phyloP scores from a whole-genome alignment of 2,797 vertebrate genomes.

The Sebastes iracundus region DNA sequence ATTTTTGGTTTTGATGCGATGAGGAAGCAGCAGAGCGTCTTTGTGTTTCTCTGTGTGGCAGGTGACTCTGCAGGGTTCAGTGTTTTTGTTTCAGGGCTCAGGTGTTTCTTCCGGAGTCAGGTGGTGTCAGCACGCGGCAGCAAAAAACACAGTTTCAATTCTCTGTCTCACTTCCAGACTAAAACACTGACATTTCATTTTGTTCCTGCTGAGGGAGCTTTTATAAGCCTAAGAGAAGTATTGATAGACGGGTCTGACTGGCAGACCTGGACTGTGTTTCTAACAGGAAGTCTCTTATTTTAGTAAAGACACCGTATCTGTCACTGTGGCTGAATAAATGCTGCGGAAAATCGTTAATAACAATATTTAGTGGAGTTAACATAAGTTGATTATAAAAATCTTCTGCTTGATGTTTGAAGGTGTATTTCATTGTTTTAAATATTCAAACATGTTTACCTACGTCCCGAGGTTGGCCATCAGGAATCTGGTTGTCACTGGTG shows the following conservation, averaged over 20 bases:
- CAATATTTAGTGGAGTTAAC: background rate
- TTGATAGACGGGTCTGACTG: background rate
- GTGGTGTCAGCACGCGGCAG: background rate
- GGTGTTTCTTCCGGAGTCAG: background rate
- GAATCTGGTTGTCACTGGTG: background rate
- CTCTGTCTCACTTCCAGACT: background rate
- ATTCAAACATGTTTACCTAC: too few relatives aligned
- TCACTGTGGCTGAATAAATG: background rate
- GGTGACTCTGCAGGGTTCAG: background rate
- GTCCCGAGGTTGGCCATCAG: background rate
- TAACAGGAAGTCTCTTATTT: background rate
- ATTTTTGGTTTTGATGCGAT: background rate
- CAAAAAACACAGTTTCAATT: background rate
- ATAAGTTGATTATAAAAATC: background rate
- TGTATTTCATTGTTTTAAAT: background rate
- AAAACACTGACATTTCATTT: background rate
- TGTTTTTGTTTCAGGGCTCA: background rate
- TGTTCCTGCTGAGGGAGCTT: background rate
- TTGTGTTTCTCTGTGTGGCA: background rate
- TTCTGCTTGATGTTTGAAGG: background rate
- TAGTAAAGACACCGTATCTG: background rate
- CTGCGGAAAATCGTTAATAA: background rate
- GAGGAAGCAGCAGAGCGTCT: background rate
- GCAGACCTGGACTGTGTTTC: background rate
- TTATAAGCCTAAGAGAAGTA: background rate